Evolutionary conservation across 2,797 vertebrate genomes (phyloP).

Genomic region (Tangara arthus): DNA sequence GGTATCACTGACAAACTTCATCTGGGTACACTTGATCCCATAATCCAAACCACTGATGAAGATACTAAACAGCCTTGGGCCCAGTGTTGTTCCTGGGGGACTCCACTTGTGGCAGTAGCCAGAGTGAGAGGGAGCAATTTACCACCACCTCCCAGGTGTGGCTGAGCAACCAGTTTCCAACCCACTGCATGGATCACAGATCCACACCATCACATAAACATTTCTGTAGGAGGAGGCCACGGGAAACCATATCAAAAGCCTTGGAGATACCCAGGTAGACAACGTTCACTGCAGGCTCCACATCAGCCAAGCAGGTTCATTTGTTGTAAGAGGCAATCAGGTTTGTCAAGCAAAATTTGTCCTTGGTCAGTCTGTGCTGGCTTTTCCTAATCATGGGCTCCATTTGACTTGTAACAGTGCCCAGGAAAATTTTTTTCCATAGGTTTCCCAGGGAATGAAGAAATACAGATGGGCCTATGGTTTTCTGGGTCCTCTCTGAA

Average conservation of each 20-base stretch:
- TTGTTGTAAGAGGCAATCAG: background rate
- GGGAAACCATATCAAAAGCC: background rate
- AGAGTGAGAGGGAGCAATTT: background rate
- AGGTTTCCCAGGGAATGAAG: background rate
- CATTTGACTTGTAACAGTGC: background rate
- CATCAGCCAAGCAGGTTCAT: background rate
- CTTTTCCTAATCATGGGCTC: background rate
- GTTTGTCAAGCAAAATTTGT: no score
- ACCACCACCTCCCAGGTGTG: background rate
- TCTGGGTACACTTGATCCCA: background rate
- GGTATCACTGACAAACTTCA: background rate
- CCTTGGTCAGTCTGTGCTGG: no score
- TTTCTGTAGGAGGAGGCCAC: background rate
- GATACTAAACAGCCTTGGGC: accelerated
- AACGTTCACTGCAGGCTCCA: accelerated
- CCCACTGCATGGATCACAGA: background rate
- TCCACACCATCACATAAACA: background rate
- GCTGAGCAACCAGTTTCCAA: background rate
- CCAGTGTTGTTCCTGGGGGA: accelerated
- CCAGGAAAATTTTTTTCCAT: background rate
- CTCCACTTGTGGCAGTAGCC: background rate
- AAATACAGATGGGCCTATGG: background rate
- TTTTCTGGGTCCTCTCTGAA: background rate
- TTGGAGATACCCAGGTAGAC: background rate
- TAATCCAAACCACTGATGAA: background rate